Conservation (phyloP, 2,888 invertebrate species). For the Choreutis nemorana region DNA sequence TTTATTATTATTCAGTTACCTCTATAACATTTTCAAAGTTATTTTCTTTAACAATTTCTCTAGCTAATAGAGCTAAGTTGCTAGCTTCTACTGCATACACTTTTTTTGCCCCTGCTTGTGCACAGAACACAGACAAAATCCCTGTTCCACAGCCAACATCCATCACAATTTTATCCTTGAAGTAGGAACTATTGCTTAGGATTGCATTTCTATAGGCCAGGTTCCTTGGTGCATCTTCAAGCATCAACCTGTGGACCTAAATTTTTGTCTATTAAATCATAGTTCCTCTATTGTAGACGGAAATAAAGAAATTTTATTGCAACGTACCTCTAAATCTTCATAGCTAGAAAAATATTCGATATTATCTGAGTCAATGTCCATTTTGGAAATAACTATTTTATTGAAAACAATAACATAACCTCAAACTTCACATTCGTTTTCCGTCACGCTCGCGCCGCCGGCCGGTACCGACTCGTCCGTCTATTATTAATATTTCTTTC, state of each 20-base stretch:
- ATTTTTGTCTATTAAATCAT: too few relatives aligned
- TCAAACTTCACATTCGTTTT: too few relatives aligned
- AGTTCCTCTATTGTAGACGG: too few relatives aligned
- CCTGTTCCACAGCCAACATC: conserved; percentile 90
- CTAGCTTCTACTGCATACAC: conserved; percentile 90
- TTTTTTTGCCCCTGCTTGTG: conserved; percentile 86
- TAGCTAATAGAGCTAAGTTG: conserved; percentile 69
- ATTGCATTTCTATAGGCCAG: conserved; percentile 85
- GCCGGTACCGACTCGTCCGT: too few relatives aligned
- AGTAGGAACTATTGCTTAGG: conserved; percentile 67
- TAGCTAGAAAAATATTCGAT: conserved; percentile 75
- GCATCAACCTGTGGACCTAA: conserved; percentile 83
- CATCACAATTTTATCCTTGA: conserved; percentile 82
- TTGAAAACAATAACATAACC: neutral
- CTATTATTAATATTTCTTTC: too few relatives aligned
- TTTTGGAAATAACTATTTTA: conserved; percentile 6
- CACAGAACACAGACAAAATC: conserved; percentile 89
- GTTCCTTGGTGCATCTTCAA: conserved; percentile 79
- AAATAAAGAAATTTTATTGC: too few relatives aligned
- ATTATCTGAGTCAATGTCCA: conserved; percentile 21
- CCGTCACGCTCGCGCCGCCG: too few relatives aligned
- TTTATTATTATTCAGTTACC: too few relatives aligned
- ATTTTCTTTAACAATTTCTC: conserved; percentile 76
- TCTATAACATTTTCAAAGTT: conserved; percentile 70
- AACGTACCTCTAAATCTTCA: conserved; percentile 78